These are phyloP conservation scores for Drosophila planitibia DNA, from an alignment of 2,888 invertebrate species.

Conservation along the genomic window DNA sequence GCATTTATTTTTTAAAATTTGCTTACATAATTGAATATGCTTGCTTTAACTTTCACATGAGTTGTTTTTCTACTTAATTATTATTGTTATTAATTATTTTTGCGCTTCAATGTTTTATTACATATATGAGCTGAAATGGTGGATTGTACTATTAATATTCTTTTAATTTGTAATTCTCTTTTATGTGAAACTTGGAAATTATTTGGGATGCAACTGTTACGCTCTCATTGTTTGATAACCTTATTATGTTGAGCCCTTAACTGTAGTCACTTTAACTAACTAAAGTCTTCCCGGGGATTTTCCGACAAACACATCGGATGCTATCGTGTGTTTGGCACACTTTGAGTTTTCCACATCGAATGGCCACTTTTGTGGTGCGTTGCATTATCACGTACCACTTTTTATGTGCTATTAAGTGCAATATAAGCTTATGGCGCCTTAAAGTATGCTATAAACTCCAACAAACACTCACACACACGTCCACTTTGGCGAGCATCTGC, in stretches of 20 bases:
- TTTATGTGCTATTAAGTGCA: slow-evolving; percentile 81
- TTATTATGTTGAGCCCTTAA: slow-evolving; percentile 31
- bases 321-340: slow-evolving; percentile 16
- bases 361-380: slow-evolving; percentile 75
- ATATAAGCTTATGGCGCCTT: slow-evolving; percentile 77
- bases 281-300: slow-evolving; percentile 5
- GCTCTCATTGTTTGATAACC: background rate
- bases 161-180: background rate
- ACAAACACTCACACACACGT: slow-evolving; percentile 19
- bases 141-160: background rate
- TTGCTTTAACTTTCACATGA: background rate
- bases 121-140: background rate
- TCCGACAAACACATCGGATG: background rate
- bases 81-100: background rate
- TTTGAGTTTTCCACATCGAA: slow-evolving; percentile 44
- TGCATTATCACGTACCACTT: slow-evolving; percentile 77
- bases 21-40: background rate
- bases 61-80: background rate
- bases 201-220: background rate
- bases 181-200: slow-evolving; percentile 2
- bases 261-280: slow-evolving; percentile 33
- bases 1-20: background rate
- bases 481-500: slow-evolving; percentile 49
- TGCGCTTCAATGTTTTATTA: background rate
- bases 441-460: slow-evolving; percentile 73